Percentiles rank a stretch among this genome's conserved stretches.
Conservation (phyloP, 2,888 invertebrate species). For the Phengaris arion region DNA sequence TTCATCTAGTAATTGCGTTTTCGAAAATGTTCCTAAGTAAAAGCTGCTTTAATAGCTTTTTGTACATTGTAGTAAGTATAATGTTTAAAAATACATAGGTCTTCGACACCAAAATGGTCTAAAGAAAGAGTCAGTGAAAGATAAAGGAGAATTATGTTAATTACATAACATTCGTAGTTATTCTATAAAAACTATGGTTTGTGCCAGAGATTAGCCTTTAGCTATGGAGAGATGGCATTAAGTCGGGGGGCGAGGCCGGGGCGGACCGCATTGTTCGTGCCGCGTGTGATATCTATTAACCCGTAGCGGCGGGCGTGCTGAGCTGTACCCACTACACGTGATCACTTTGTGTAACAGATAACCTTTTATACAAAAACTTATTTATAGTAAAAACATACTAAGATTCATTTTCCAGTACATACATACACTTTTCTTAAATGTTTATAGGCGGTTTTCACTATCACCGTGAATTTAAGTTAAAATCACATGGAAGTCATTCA, state of each 20-base stretch:
- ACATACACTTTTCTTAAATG: too few relatives aligned
- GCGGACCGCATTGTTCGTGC: conserved; percentile 47
- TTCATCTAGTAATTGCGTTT: neutral
- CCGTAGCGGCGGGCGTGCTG: conserved; percentile 33
- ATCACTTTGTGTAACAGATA: conserved; percentile 36
- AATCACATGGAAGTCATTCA: too few relatives aligned
- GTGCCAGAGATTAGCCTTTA: conserved; percentile 42
- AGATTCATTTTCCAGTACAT: too few relatives aligned
- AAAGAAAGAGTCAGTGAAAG: neutral
- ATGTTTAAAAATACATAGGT: neutral
- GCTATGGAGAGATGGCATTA: conserved; percentile 45
- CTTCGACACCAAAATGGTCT: neutral
- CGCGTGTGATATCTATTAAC: conserved; percentile 40
- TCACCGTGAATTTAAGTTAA: too few relatives aligned
- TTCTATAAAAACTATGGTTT: conserved; percentile 13
- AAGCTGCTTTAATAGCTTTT: neutral
- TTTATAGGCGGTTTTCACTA: too few relatives aligned
- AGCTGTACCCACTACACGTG: conserved; percentile 29
- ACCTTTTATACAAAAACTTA: neutral
- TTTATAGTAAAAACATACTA: too few relatives aligned
- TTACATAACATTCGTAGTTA: conserved; percentile 8
- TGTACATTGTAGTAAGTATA: neutral
- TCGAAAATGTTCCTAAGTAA: neutral
- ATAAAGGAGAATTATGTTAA: neutral
- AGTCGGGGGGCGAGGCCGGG: conserved; percentile 44